Evolutionary conservation across 2,113 vertebrate species (phyloP), one percentile per base, ranked within the genome.

Genomic region (Nanorana parkeri): DNA sequence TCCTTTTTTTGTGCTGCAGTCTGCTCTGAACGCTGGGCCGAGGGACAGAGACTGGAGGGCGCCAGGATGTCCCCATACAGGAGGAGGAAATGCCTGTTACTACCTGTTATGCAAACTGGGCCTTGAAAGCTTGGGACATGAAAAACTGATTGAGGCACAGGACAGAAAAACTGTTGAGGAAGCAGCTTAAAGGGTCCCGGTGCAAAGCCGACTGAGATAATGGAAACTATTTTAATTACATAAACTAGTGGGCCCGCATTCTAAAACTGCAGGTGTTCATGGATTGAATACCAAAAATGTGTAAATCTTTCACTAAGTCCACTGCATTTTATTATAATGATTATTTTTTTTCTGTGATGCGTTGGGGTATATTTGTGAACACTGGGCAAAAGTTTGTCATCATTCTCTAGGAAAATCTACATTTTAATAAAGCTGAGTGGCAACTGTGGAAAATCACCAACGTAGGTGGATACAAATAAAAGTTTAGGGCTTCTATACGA

Each of bases 1-100:
- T 76, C 26, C 52, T 21, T 76, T 68, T 86, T 90, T 90, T 87
- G 89, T 89, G 85, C 88, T 91, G 79, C 24, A 91, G 92, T 94
- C 94, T 89, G 90, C 92, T 94, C 93, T 87, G 92, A 92, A 93
- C 91, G 89, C 90, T 91, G 94, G 86, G 92, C 91, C 91, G 94
- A 86, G 92, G 92, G 94, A 90, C 93, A 96, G 95, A 96, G 98
- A 97, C 97, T 95, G 95, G 88, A 93, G 93, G 98, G 96, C 98
- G 97, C 98, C 98, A 98, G 98, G 97, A 99, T 97, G 96, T 99
- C 97, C 98, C 95, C 96, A 90, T 90, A 93, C 96, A 96, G 97
- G 95, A 97, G 95, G 84, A 96, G 97, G 98, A 98, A 98, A 96
- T 96, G 97, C 96, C 96, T 98, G 96, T 94, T 94, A 95, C 96